Conservation (phyloP, 2,888 invertebrate genomes). For the Prosopocoilus inquinatus region DNA sequence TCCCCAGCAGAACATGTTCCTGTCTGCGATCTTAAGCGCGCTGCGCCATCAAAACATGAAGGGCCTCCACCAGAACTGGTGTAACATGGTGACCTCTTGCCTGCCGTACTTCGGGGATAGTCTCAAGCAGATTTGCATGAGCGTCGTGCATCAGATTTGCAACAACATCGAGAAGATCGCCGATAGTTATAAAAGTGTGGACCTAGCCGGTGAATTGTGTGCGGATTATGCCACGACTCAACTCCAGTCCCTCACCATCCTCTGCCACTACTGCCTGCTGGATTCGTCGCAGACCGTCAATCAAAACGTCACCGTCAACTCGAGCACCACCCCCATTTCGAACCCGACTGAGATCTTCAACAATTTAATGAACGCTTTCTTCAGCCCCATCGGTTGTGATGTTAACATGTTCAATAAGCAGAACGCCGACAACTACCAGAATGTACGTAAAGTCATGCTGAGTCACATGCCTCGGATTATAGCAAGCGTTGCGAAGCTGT, state of each 20-base stretch:
- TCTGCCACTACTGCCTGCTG: conserved; percentile 78
- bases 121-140: conserved; percentile 72
- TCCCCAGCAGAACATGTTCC: conserved; percentile 80
- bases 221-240: conserved; percentile 78
- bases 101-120: conserved; percentile 78
- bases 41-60: conserved; percentile 68
- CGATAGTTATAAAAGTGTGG: conserved; percentile 40
- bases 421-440: conserved; percentile 49
- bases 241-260: conserved; percentile 72
- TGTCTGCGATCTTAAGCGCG: conserved; percentile 75
- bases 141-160: conserved; percentile 77
- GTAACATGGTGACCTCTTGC: conserved; percentile 75
- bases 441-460: conserved; percentile 71
- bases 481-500: conserved; percentile 73
- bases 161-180: conserved; percentile 64
- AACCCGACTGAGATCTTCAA: conserved; percentile 73
- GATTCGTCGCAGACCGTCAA: conserved; percentile 55
- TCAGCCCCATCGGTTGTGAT: conserved; percentile 58
- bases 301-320: conserved; percentile 39
- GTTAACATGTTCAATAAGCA: conserved; percentile 43
- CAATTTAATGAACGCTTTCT: conserved; percentile 78
- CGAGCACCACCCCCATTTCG: conserved; percentile 54
- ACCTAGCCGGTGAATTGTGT: conserved; percentile 56
- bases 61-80: conserved; percentile 79
- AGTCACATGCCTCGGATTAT: conserved; percentile 79